These are phyloP conservation scores for Scolopax rusticola DNA, from an alignment of 2,797 vertebrate genomes.

Conservation along the genomic window DNA sequence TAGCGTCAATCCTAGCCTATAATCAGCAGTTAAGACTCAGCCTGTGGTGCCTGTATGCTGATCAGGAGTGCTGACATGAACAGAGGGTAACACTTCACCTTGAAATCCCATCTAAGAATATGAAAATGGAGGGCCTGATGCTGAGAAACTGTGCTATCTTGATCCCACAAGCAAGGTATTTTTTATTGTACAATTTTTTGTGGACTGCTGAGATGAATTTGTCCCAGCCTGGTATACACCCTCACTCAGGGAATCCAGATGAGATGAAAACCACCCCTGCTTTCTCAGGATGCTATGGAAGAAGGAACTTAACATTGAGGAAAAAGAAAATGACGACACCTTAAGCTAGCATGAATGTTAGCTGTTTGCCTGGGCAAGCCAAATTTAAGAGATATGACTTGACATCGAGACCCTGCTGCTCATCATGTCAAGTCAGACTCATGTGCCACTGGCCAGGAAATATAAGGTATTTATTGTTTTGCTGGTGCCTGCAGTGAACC, in stretches of 20 bases:
- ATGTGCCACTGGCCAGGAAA: neutral
- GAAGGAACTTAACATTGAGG: neutral
- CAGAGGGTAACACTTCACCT: neutral
- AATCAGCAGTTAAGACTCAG: constrained; percentile 4
- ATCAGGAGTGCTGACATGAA: neutral
- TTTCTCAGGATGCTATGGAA: neutral
- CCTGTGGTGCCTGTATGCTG: neutral
- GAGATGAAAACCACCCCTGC: neutral
- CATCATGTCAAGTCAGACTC: neutral
- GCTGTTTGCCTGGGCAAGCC: neutral
- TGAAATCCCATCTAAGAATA: neutral
- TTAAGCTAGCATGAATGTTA: neutral
- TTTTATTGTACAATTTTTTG: neutral
- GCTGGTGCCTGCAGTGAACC: neutral
- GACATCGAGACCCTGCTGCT: neutral
- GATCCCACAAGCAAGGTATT: neutral
- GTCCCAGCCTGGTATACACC: neutral
- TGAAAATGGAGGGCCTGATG: neutral
- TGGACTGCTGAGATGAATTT: neutral
- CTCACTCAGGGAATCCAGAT: neutral
- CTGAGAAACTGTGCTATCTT: neutral
- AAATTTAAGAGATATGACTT: neutral
- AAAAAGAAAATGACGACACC: neutral
- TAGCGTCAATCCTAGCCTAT: neutral
- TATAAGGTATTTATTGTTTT: neutral